Conservation (phyloP, 2,888 invertebrate genomes). For the Lasioglossum vierecki region DNA sequence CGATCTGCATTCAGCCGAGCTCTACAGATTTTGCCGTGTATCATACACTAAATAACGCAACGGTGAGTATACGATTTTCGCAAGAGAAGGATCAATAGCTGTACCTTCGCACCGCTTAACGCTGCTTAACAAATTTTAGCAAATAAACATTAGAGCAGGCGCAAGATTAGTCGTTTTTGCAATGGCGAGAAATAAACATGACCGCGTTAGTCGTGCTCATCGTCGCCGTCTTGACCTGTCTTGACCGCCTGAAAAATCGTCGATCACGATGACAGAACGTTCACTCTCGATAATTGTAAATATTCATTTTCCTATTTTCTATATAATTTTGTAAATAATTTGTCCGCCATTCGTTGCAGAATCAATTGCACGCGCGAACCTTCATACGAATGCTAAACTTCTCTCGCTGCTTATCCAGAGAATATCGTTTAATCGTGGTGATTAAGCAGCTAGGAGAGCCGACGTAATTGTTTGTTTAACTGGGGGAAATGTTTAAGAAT, state of each 20-base stretch:
- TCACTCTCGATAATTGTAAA: background rate
- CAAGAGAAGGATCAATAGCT: background rate
- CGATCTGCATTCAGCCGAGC: background rate
- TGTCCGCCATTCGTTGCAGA: background rate
- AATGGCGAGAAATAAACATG: background rate
- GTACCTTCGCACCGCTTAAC: slow-evolving; percentile 17
- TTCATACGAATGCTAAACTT: background rate
- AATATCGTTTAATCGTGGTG: background rate
- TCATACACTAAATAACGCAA: slow-evolving; percentile 19
- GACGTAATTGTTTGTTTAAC: background rate
- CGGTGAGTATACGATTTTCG: slow-evolving; percentile 34
- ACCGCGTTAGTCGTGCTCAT: slow-evolving; percentile 33
- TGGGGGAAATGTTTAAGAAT: background rate
- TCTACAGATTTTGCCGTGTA: slow-evolving; percentile 29
- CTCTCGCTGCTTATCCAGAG: too few species aligned
- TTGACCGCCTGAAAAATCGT: background rate
- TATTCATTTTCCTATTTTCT: background rate
- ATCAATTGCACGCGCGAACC: background rate
- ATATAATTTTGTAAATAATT: slow-evolving; percentile 3
- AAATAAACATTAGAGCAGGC: slow-evolving; percentile 17
- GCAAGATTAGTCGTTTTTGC: background rate
- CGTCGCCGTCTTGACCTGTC: slow-evolving; percentile 27
- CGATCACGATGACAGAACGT: background rate
- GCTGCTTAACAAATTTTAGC: slow-evolving; percentile 19
- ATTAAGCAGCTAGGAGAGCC: background rate